Conservation (phyloP, 1,140 invertebrate species). For the Olivierus martensii region DNA sequence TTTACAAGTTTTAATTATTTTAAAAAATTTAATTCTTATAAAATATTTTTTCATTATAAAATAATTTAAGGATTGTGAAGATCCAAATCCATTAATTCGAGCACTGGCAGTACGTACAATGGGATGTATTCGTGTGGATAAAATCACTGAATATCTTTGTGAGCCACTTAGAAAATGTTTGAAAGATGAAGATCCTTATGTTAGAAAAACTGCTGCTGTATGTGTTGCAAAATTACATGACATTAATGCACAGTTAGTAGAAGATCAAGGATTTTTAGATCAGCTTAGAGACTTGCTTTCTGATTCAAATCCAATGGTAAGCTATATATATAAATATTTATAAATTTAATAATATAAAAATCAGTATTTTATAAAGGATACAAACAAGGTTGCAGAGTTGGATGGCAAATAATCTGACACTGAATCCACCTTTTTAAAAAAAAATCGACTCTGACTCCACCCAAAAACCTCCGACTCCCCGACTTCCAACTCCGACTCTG, state of each 20-base stretch:
- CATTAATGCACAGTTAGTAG: slow-evolving; percentile 93
- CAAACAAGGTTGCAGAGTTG: too few relatives aligned
- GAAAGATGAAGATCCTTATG: slow-evolving; percentile 99
- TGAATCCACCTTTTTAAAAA: too few relatives aligned
- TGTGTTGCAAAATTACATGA: slow-evolving; percentile 99
- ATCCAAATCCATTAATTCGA: slow-evolving; percentile 96
- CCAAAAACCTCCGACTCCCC: too few relatives aligned
- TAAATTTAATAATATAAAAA: too few relatives aligned
- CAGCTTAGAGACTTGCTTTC: slow-evolving; percentile 91
- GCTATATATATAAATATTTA: too few relatives aligned
- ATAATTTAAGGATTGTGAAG: slow-evolving; percentile 99
- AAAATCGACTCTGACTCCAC: too few relatives aligned
- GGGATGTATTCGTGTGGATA: slow-evolving; percentile 99
- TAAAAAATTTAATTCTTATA: too few relatives aligned
- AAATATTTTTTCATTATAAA: too few relatives aligned
- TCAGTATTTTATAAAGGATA: too few relatives aligned
- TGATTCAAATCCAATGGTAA: slow-evolving; percentile 99
- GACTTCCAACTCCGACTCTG: too few relatives aligned
- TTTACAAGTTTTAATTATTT: too few relatives aligned
- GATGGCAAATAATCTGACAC: too few relatives aligned
- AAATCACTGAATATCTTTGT: slow-evolving; percentile 99
- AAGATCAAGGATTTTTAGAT: slow-evolving; percentile 97
- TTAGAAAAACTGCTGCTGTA: slow-evolving; percentile 97
- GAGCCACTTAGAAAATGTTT: slow-evolving; percentile 96
- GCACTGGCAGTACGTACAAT: slow-evolving; percentile 97